Evolutionary conservation across 2,797 vertebrate genomes (phyloP).

Genomic region (Amniataba percoides): DNA sequence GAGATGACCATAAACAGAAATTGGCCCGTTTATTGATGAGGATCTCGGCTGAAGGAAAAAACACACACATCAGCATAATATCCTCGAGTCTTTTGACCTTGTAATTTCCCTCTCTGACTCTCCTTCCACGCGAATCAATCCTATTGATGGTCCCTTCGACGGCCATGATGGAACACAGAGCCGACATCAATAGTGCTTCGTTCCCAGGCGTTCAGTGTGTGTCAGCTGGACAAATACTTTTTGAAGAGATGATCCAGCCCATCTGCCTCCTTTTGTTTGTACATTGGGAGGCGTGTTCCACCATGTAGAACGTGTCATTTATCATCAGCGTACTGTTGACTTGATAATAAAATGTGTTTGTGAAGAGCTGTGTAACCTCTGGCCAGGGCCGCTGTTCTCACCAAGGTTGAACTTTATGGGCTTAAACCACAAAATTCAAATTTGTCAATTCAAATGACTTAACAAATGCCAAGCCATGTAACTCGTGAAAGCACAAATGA

Average conservation of each 20-base stretch:
- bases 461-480: too few relatives aligned
- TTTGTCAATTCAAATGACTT: too few relatives aligned
- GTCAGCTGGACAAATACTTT: conserved; percentile 51
- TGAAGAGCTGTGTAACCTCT: too few relatives aligned
- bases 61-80: conserved; percentile 12
- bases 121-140: conserved; percentile 45
- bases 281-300: background rate
- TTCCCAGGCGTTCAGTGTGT: conserved; percentile 41
- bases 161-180: background rate
- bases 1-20: conserved; percentile 19
- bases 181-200: conserved; percentile 39
- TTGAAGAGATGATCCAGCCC: conserved; percentile 21
- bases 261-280: conserved; percentile 9
- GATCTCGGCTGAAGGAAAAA: conserved; percentile 18
- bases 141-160: conserved; percentile 31
- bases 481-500: too few relatives aligned
- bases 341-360: background rate
- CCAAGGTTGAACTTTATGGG: too few relatives aligned
- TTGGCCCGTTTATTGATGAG: conserved; percentile 26
- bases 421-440: too few relatives aligned
- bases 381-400: too few relatives aligned
- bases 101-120: conserved; percentile 34
- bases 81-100: conserved; percentile 36
- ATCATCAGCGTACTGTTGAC: background rate
- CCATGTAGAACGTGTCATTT: background rate